A percentile compares a stretch with the other conserved stretches of the same genome.
phyloP scores from a whole-genome alignment of 1,140 invertebrate genomes.

The Proctacanthus coquilletti region DNA sequence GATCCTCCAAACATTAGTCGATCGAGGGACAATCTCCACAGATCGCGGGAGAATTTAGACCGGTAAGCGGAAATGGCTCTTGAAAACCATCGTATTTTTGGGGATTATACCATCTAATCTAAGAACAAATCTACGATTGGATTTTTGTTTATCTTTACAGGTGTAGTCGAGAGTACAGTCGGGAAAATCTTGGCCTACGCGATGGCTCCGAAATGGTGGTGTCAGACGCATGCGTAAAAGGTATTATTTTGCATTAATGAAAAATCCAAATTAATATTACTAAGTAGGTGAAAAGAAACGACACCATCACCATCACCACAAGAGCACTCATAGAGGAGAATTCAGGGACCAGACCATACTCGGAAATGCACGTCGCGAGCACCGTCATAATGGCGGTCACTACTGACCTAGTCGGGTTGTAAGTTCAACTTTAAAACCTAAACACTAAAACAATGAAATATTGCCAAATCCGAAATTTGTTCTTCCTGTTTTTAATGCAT shows the following conservation, averaged over 20 bases:
- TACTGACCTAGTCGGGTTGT: too few species aligned
- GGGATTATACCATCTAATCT: not conserved
- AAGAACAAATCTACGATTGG: not conserved
- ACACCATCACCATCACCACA: conserved; percentile 68
- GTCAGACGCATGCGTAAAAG: conserved; percentile 42
- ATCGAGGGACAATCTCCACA: conserved; percentile 28
- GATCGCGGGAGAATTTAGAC: conserved; percentile 32
- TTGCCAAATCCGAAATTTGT: too few species aligned
- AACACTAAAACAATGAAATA: too few species aligned
- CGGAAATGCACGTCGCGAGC: conserved; percentile 23
- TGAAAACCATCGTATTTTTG: not conserved
- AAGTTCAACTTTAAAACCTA: too few species aligned
- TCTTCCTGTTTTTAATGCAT: too few species aligned
- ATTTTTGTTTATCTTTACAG: conserved; percentile 10
- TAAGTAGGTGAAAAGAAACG: conserved; percentile 51
- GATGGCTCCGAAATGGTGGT: conserved; percentile 70
- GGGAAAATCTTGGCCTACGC: conserved; percentile 44
- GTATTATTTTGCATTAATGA: conserved; percentile 10
- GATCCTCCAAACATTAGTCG: conserved; percentile 41
- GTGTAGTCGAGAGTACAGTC: conserved; percentile 31
- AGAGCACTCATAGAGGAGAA: conserved; percentile 26
- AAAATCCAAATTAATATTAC: conserved; percentile 4
- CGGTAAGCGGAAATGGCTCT: too few species aligned
- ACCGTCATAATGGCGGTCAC: conserved; percentile 25
- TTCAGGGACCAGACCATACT: conserved; percentile 20